A percentile compares a stretch with the other conserved stretches of the same genome.
Conservation (phyloP, 1,140 invertebrate genomes). For the Maconellicoccus hirsutus region DNA sequence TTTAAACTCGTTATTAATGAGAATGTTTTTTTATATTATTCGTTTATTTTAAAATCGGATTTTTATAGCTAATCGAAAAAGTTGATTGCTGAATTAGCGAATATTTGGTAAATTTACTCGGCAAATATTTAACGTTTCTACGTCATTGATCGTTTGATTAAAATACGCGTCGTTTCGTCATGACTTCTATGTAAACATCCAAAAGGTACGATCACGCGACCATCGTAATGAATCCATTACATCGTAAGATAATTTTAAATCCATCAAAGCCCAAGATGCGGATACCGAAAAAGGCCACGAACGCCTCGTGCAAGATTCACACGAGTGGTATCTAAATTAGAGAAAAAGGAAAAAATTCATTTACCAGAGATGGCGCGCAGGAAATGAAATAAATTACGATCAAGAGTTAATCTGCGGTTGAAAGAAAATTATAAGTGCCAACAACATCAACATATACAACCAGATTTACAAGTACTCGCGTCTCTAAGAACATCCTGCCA, state of each 20-base stretch:
- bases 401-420: slow-evolving; percentile 18
- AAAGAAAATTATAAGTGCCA: slow-evolving; percentile 15
- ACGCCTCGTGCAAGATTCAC: neutral
- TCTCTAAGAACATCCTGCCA: neutral
- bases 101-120: neutral
- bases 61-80: neutral
- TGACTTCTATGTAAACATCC: neutral
- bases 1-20: neutral
- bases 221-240: neutral
- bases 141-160: neutral
- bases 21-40: neutral
- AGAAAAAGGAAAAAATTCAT: neutral
- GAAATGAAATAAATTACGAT: slow-evolving; percentile 22
- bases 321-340: neutral
- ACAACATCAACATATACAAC: slow-evolving; percentile 13
- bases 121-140: too few species aligned
- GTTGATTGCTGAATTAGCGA: neutral
- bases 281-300: neutral
- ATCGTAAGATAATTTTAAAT: too few species aligned
- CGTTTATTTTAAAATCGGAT: neutral
- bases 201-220: neutral
- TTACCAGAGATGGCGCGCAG: neutral
- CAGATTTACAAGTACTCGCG: neutral
- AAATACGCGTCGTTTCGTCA: neutral
- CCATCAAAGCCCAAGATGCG: neutral